Conservation (phyloP, 1,140 invertebrate genomes). For the Pantala flavescens region DNA sequence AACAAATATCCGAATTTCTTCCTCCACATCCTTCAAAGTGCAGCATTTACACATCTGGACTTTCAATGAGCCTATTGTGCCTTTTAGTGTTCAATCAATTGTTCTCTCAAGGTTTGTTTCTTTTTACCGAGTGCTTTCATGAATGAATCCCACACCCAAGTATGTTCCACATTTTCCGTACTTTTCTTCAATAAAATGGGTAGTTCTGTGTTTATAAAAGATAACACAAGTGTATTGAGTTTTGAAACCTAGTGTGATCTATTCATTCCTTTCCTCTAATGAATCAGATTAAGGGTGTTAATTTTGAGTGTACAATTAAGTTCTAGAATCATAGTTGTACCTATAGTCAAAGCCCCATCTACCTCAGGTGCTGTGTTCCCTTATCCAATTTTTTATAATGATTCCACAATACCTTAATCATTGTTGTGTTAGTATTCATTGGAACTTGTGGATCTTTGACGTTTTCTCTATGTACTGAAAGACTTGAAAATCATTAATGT, state of each 20-base stretch:
- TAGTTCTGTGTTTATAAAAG: not conserved
- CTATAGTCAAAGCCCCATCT: conserved; percentile 5
- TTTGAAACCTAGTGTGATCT: not conserved
- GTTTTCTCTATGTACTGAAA: no score
- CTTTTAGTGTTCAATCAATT: not conserved
- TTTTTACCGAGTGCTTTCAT: no score
- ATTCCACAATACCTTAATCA: not conserved
- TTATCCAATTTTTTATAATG: not conserved
- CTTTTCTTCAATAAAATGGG: no score
- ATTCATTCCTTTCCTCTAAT: not conserved
- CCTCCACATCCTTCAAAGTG: not conserved
- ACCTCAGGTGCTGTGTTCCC: conserved; percentile 2
- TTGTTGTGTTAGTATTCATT: not conserved
- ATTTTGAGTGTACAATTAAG: not conserved
- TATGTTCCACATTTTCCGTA: no score
- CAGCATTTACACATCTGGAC: not conserved
- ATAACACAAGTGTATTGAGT: not conserved
- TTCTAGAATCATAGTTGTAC: not conserved
- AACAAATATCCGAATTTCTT: no score
- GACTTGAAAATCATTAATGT: no score
- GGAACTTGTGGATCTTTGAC: not conserved
- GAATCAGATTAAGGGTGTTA: not conserved
- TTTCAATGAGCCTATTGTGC: not conserved
- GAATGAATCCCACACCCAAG: no score
- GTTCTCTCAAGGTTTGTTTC: no score